phyloP scores from a whole-genome alignment of 2,797 vertebrate genomes.

The Masticophis lateralis region DNA sequence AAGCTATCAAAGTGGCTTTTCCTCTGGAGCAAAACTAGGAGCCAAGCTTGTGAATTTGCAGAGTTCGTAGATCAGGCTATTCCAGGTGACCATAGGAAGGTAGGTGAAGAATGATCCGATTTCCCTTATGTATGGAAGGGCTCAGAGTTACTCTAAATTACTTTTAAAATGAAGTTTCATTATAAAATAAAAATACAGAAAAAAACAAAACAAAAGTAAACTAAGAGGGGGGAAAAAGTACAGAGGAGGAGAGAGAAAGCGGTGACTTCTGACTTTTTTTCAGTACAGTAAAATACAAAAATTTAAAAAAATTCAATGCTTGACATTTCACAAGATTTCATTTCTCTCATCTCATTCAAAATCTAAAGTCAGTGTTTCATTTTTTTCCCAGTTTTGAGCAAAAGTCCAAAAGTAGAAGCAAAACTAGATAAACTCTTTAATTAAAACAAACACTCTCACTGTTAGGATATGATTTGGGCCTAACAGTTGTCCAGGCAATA shows the following conservation, averaged over 20 bases:
- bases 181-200: neutral
- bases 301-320: neutral
- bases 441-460: neutral
- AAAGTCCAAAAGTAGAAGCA: neutral
- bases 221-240: neutral
- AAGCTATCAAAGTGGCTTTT: neutral
- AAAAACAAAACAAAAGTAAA: neutral
- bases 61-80: neutral
- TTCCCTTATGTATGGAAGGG: neutral
- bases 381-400: neutral
- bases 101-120: neutral
- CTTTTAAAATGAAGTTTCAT: neutral
- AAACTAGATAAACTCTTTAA: neutral
- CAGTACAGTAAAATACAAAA: neutral
- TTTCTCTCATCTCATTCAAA: neutral
- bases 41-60: neutral
- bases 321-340: neutral
- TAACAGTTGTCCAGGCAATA: too few relatives aligned
- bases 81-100: neutral
- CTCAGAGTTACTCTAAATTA: neutral
- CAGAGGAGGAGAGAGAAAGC: neutral
- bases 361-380: neutral
- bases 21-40: neutral
- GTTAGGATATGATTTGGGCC: too few relatives aligned
- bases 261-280: neutral